Base-by-base conservation (phyloP, 2,113 vertebrate genomes). In the Vulpes ferrilata region DNA sequence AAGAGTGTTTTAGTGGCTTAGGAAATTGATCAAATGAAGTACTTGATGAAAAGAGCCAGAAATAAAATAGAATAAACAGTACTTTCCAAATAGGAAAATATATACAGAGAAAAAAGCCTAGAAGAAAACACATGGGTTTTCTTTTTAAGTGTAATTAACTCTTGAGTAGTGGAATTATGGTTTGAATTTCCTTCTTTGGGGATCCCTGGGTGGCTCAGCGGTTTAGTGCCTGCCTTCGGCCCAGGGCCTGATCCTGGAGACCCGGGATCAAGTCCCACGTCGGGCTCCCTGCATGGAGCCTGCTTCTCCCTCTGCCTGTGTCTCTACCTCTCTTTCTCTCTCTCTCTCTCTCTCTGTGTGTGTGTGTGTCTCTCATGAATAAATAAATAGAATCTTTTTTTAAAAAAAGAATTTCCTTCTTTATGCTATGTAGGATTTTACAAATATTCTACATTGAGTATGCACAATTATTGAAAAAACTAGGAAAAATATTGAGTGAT, bases 21-120 rank as follows among this genome's bases (percentile, higher is more conserved):
- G 81, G 53, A 69, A 79, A 91, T 23, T 30, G 51, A 84, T 78
- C 53, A 59, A 67, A 55, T 74, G 57, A 90, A 65, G 53, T 65
- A 76, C 32, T 80, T 59, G 60, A 48, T 69, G 73, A 87, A 86
- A 94, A 94, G 53, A 79, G 30, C 64, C 22, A 94, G 53, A 78
- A 35, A 23, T 17, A 69, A 80, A 80, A 67, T 43, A 38, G 53
- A 95, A 71, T 55, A 55, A 83, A 83, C 10, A 74, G 25, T 48
- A 57, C 48, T 35, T 48, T 43, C 38, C 43, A 74, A 71, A 48
- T 30, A 27, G 5, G 20, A 87, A 95, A 65, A 80, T 82, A 74
- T 0, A 7, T 74, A 35, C 8, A 80, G 32, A 57, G 51, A 20
- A 43, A 90, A 83, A 69, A 79, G 7, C 20, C 71, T 91, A 20